Evolutionary conservation across 2,797 vertebrate species (phyloP).

Genomic region (Telmatherina bonti): DNA sequence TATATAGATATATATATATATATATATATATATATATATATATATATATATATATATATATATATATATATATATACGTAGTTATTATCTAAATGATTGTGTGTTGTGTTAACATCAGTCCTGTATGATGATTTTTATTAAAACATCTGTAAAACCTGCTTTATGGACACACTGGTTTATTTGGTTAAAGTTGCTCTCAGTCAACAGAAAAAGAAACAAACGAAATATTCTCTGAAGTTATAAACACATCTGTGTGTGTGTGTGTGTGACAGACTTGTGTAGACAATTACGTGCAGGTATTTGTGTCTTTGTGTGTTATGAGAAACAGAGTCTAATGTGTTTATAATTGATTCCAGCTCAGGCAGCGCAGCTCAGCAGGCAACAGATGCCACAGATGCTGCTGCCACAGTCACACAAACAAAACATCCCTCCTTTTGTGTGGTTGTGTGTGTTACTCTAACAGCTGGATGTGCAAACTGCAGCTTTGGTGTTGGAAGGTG

Average conservation of each 20-base stretch:
- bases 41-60: too few species aligned
- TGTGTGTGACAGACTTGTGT: slow-evolving; percentile 31
- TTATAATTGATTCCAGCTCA: slow-evolving; percentile 80
- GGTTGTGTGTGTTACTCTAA: not conserved
- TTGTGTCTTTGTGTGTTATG: slow-evolving; percentile 71
- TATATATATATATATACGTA: too few species aligned
- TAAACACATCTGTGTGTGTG: not conserved
- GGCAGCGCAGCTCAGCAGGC: slow-evolving; percentile 71
- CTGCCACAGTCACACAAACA: slow-evolving; percentile 48
- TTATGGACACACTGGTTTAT: too few species aligned
- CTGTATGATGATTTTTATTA: too few species aligned
- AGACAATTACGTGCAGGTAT: slow-evolving; percentile 53
- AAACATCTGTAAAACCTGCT: too few species aligned
- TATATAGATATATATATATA: too few species aligned
- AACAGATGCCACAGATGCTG: slow-evolving; percentile 71
- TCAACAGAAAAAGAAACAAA: too few species aligned
- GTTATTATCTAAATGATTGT: too few species aligned
- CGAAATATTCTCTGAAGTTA: too few species aligned
- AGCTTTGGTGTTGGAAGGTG: slow-evolving; percentile 15
- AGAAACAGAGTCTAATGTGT: slow-evolving; percentile 76
- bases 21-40: too few species aligned
- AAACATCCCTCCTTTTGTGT: not conserved
- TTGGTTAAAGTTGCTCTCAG: too few species aligned
- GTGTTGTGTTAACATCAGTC: too few species aligned
- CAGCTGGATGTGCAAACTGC: not conserved